Evolutionary conservation across 2,113 vertebrate genomes (phyloP).

Genomic region (Edolisoma coerulescens): DNA sequence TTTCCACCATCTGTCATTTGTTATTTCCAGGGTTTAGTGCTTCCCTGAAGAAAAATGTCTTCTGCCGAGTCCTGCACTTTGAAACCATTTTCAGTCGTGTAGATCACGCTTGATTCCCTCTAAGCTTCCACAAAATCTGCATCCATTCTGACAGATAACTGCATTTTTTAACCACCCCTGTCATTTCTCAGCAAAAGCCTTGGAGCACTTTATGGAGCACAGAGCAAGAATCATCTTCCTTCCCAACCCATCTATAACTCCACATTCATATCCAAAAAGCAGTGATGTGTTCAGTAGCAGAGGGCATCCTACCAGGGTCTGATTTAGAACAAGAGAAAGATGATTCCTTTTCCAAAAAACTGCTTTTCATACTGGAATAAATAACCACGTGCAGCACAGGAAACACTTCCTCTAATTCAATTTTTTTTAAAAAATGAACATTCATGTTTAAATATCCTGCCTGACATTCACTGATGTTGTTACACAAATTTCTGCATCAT

Average conservation of each 20-base stretch:
- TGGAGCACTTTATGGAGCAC: neutral
- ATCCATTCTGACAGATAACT: neutral
- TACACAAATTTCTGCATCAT: neutral
- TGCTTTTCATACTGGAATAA: neutral
- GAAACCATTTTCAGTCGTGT: neutral
- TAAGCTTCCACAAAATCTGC: neutral
- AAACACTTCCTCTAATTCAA: neutral
- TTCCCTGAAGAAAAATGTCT: neutral
- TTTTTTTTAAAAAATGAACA: neutral
- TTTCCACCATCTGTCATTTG: neutral
- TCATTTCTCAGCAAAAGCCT: neutral
- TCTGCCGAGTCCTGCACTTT: neutral
- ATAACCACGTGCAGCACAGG: neutral
- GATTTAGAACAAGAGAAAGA: neutral
- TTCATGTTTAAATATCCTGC: neutral
- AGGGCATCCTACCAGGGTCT: neutral
- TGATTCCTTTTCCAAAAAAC: rapidly evolving
- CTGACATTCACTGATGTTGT: neutral
- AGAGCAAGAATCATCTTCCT: neutral
- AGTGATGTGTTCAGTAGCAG: neutral
- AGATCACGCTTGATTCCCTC: neutral
- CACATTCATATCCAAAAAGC: neutral
- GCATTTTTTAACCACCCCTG: neutral
- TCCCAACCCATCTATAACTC: neutral
- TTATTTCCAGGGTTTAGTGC: neutral